Percentiles rank a stretch among this genome's conserved stretches.
These are phyloP conservation scores for Amphipyra berbera DNA, from an alignment of 2,888 invertebrate genomes.

Conservation along the genomic window DNA sequence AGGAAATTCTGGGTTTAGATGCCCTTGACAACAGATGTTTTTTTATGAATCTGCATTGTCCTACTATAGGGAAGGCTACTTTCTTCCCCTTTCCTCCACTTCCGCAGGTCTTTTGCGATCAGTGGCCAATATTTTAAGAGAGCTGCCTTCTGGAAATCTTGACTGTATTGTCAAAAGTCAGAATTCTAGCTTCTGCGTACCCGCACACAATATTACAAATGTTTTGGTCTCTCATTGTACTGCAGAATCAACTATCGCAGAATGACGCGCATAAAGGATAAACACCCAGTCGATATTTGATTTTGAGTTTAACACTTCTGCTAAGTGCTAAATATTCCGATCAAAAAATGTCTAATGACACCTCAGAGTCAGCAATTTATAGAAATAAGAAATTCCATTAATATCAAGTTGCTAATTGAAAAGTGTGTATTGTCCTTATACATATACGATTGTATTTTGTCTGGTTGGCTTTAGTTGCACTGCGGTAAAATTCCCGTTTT, in stretches of 20 bases:
- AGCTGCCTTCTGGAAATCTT: no score
- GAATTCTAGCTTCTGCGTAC: constrained; percentile 5
- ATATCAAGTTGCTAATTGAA: background rate
- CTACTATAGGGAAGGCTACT: no score
- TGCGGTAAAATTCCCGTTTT: background rate
- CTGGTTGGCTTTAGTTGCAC: no score
- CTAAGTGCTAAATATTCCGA: constrained; percentile 25
- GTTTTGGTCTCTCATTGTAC: constrained; percentile 24
- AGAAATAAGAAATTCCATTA: background rate
- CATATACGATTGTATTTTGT: no score
- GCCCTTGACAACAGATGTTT: no score
- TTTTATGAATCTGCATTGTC: no score
- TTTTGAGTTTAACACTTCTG: constrained; percentile 16
- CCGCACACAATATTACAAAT: background rate
- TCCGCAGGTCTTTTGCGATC: no score
- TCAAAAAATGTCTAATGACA: background rate
- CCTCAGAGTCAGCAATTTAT: background rate
- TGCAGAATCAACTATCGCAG: constrained; percentile 22
- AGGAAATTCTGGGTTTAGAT: no score
- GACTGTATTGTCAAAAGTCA: background rate
- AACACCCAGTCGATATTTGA: constrained; percentile 37
- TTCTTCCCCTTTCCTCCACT: no score
- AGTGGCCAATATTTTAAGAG: no score
- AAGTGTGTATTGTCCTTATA: no score
- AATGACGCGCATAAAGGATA: constrained; percentile 17